phyloP scores from a whole-genome alignment of 2,888 invertebrate genomes.

The Fragum sueziense region DNA sequence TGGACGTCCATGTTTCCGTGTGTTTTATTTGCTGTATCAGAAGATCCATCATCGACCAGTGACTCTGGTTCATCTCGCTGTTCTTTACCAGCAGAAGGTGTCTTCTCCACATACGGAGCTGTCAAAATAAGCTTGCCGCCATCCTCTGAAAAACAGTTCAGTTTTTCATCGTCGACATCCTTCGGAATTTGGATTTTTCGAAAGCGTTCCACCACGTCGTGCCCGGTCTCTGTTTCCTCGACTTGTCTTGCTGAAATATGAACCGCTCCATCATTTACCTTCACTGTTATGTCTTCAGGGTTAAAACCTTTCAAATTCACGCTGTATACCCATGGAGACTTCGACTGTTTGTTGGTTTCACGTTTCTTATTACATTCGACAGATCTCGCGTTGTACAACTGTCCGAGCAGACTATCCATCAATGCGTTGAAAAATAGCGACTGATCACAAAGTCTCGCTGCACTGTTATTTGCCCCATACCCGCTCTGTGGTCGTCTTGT shows the following conservation, averaged over 20 bases:
- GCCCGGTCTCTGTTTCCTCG: neutral
- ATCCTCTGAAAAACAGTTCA: neutral
- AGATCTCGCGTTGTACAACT: neutral
- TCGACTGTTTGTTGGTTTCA: neutral
- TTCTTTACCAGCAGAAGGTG: neutral
- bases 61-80: neutral
- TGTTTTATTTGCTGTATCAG: neutral
- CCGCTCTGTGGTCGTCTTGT: neutral
- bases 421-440: constrained; percentile 1
- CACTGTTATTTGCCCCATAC: neutral
- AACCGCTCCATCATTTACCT: neutral
- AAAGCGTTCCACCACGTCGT: neutral
- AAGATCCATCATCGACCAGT: neutral
- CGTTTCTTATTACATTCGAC: neutral
- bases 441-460: neutral
- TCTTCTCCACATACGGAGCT: neutral
- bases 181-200: constrained; percentile 11
- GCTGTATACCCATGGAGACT: neutral
- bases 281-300: constrained; percentile 1
- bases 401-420: neutral
- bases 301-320: neutral
- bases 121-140: constrained; percentile 6
- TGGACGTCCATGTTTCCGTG: too few relatives aligned
- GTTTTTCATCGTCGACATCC: constrained; percentile 1
- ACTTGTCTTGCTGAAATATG: constrained; percentile 12